These are phyloP conservation scores for Bombus sibiricus DNA, from an alignment of 1,140 invertebrate species.

Conservation along the genomic window DNA sequence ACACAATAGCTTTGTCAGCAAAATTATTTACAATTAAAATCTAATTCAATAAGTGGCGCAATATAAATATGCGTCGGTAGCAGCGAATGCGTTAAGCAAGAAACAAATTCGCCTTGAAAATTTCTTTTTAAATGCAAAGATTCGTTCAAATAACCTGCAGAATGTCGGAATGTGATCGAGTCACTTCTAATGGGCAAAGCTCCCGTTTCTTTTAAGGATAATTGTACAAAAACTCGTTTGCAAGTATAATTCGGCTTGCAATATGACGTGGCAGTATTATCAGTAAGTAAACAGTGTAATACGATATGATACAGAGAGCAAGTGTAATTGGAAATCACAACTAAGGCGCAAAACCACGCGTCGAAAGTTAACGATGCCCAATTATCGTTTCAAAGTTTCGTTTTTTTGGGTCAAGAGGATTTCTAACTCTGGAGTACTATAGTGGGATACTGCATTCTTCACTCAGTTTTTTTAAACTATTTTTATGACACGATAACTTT, in stretches of 20 bases:
- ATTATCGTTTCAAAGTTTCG: neutral
- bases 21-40: neutral
- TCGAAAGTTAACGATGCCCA: conserved; percentile 10
- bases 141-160: neutral
- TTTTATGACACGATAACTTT: neutral
- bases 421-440: neutral
- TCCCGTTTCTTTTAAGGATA: conserved; percentile 44
- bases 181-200: conserved; percentile 31
- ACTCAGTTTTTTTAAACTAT: neutral
- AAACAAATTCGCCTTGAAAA: neutral
- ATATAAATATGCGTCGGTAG: neutral
- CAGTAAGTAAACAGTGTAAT: conserved; percentile 67
- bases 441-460: neutral
- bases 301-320: conserved; percentile 67
- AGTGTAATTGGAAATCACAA: conserved; percentile 31
- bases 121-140: neutral
- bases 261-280: conserved; percentile 69
- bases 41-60: neutral
- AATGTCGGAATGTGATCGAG: conserved; percentile 43
- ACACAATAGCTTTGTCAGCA: neutral
- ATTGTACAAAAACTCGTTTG: conserved; percentile 66
- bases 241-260: conserved; percentile 41
- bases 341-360: conserved; percentile 2
- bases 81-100: neutral
- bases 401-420: conserved; percentile 4